These are phyloP conservation scores for Ptiloglossa arizonensis DNA, from an alignment of 1,140 invertebrate genomes.

Conservation along the genomic window DNA sequence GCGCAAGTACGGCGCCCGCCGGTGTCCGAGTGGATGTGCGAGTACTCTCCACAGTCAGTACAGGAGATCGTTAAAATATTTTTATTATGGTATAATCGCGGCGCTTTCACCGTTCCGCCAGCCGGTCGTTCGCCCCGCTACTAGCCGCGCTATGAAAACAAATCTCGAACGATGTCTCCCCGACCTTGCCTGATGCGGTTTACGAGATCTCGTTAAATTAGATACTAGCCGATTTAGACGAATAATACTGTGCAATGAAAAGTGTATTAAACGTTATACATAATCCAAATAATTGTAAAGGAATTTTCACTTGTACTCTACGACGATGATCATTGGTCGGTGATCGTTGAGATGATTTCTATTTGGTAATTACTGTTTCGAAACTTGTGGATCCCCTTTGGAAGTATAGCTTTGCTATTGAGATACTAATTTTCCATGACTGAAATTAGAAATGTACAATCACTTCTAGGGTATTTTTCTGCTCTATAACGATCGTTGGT, in stretches of 20 bases:
- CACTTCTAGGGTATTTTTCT: too few species aligned
- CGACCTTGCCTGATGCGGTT: slow-evolving; percentile 9
- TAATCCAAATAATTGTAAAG: too few species aligned
- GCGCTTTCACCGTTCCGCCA: slow-evolving; percentile 75
- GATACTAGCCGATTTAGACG: background rate
- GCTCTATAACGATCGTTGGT: too few species aligned
- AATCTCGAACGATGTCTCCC: background rate
- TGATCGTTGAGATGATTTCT: too few species aligned
- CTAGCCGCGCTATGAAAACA: background rate
- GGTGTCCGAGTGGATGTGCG: slow-evolving; percentile 49
- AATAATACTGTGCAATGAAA: background rate
- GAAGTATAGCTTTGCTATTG: too few species aligned
- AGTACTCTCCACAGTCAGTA: slow-evolving; percentile 51
- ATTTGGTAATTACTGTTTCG: too few species aligned
- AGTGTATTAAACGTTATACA: too few species aligned
- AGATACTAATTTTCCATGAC: too few species aligned
- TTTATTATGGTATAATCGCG: slow-evolving; percentile 77
- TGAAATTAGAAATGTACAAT: too few species aligned
- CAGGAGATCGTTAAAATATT: slow-evolving; percentile 75
- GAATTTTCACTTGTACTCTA: too few species aligned
- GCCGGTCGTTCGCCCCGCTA: slow-evolving; percentile 70
- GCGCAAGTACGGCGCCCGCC: slow-evolving; percentile 59
- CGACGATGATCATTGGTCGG: too few species aligned
- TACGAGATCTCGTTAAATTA: background rate
- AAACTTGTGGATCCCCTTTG: too few species aligned